Evolutionary conservation across 53 echinoderm and acorn worm genomes (phyloP), one percentile per base, ranked within the genome.

Genomic region (Echinometra lucunter): DNA sequence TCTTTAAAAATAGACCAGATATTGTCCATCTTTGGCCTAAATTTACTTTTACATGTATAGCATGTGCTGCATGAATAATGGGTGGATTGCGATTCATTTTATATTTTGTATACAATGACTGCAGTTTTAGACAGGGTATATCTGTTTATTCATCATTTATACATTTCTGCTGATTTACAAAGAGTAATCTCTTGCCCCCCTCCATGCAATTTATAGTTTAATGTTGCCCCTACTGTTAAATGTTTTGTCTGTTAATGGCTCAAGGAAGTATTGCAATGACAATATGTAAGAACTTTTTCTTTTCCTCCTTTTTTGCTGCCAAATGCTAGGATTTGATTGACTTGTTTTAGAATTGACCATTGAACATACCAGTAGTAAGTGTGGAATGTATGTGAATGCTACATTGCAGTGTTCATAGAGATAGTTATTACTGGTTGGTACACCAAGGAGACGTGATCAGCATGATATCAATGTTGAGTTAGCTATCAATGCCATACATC

Each of bases 61-160:
- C n/a, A n/a, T n/a, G n/a, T n/a, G n/a, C 35, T 0, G 2, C 16
- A 35, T 72, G 72, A 35, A 13, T 72, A 34, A 34, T 12, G 16
- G 32, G 35, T 72, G 35, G 35, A 72, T 72, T 53, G 8, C 13
- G 8, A 53, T 53, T 11, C 13, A 53, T 32, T 32, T 81, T 18
- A 81, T 81, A 81, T 81, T 81, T 81, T 81, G 63, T 63, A 60
- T 60, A 72, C 35, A 42, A 23, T 44, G 23, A 44, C 17, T 81
- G 44, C 10, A 42, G 42, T 9, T 53, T 9, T 44, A 40, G 44
- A 81, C 81, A 81, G 81, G 81, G 81, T 81, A 81, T 42, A 81
- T 81, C 44, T 81, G 3, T 53, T 75, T 40, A 7, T 28, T 40
- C 12, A 44, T 81, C 81, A 81, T 81, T 81, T 17, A 37, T 75